phyloP scores from a whole-genome alignment of 2,797 vertebrate species.

The Triplophysa yarkandensis region DNA sequence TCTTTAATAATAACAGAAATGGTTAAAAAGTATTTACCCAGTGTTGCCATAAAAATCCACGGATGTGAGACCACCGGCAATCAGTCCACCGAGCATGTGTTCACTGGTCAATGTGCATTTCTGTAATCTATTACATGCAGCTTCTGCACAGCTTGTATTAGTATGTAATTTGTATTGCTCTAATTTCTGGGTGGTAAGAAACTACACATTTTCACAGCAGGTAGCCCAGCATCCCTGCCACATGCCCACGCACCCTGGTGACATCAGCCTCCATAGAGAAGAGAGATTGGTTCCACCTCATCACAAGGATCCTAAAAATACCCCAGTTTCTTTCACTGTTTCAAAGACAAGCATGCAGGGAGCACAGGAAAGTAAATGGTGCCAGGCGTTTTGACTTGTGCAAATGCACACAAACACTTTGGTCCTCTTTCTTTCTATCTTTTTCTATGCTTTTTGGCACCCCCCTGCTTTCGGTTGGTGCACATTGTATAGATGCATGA shows the following conservation, averaged over 20 bases:
- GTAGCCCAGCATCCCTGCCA: constrained; percentile 40
- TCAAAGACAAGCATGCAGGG: constrained; percentile 54
- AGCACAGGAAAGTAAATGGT: constrained; percentile 67
- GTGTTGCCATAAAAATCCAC: constrained; percentile 3
- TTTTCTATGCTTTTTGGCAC: background rate
- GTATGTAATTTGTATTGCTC: constrained; percentile 43
- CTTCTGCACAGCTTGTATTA: constrained; percentile 23
- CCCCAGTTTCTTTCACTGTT: constrained; percentile 59
- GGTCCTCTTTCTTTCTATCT: constrained; percentile 10
- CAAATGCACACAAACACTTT: background rate
- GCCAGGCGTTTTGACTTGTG: constrained; percentile 71
- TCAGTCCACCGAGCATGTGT: background rate
- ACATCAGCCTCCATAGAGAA: constrained; percentile 57
- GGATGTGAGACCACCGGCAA: background rate
- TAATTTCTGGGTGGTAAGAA: constrained; percentile 41
- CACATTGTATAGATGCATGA: background rate
- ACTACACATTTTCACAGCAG: constrained; percentile 44
- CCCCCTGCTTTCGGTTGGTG: constrained; percentile 3
- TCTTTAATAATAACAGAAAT: background rate
- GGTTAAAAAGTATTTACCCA: background rate
- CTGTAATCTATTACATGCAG: background rate
- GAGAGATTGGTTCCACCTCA: constrained; percentile 78
- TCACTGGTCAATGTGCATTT: constrained; percentile 11
- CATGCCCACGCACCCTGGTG: constrained; percentile 40
- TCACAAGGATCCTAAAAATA: constrained; percentile 71